phyloP scores from a whole-genome alignment of 2,113 vertebrate species.

The Phocoena sinus region DNA sequence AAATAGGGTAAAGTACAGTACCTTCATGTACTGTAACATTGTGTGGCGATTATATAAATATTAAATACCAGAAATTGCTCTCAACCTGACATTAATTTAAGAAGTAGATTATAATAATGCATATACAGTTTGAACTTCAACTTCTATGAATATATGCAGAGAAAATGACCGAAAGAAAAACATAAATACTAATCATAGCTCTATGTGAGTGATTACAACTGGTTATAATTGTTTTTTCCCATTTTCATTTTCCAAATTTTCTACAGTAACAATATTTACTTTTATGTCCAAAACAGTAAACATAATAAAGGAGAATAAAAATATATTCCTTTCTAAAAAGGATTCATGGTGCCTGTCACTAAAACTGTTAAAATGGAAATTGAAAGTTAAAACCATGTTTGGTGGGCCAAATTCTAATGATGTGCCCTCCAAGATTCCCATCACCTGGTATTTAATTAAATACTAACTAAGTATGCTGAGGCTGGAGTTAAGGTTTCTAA shows the following conservation, averaged over 20 bases:
- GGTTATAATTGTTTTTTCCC: background rate
- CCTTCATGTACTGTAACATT: background rate
- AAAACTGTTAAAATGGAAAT: background rate
- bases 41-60: background rate
- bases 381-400: background rate
- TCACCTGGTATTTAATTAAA: background rate
- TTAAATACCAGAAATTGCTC: background rate
- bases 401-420: background rate
- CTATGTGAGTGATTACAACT: background rate
- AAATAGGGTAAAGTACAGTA: background rate
- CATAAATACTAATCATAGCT: background rate
- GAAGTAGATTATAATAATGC: background rate
- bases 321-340: background rate
- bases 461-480: background rate
- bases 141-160: background rate
- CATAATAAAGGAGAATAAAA: background rate
- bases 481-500: background rate
- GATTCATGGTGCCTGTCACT: background rate
- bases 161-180: background rate
- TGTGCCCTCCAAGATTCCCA: background rate
- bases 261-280: background rate
- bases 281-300: background rate
- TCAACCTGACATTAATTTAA: background rate
- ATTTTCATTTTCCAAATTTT: constrained; percentile 11
- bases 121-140: background rate